These are phyloP conservation scores for Gryllus longicercus DNA, from an alignment of 2,888 invertebrate genomes.

Conservation along the genomic window DNA sequence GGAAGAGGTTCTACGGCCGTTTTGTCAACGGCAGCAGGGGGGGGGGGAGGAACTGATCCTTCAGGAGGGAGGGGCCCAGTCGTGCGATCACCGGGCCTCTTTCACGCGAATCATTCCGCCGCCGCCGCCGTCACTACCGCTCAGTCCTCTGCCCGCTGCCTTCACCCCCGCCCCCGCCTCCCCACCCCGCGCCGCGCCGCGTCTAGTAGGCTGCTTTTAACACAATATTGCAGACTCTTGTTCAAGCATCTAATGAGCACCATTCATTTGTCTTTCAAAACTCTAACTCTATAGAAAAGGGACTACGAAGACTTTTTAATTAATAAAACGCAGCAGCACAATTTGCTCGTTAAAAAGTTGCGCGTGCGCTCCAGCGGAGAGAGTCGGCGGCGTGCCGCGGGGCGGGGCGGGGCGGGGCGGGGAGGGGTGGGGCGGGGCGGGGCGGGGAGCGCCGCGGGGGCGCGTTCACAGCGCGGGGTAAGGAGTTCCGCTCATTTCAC, in stretches of 20 bases:
- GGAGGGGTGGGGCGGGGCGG: too few species aligned
- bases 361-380: slow-evolving; percentile 18
- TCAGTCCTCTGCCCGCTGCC: background rate
- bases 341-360: slow-evolving; percentile 41
- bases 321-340: slow-evolving; percentile 41
- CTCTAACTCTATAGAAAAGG: slow-evolving; percentile 32
- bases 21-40: too few species aligned
- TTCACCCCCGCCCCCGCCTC: background rate
- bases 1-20: too few species aligned
- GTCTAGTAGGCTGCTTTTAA: slow-evolving; percentile 27
- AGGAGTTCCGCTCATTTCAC: slow-evolving; percentile 7
- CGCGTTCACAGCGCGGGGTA: background rate
- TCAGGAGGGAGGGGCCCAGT: too few species aligned
- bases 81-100: background rate
- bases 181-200: background rate
- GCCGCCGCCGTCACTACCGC: background rate
- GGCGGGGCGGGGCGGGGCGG: background rate
- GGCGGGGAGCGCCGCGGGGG: background rate
- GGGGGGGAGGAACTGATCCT: too few species aligned
- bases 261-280: slow-evolving; percentile 34
- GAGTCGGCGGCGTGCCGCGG: background rate
- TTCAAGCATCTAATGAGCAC: slow-evolving; percentile 34
- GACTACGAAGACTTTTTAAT: slow-evolving; percentile 39
- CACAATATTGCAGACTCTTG: slow-evolving; percentile 32
- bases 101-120: background rate